phyloP scores from a whole-genome alignment of 2,888 invertebrate genomes.

The Agrilus biguttatus region DNA sequence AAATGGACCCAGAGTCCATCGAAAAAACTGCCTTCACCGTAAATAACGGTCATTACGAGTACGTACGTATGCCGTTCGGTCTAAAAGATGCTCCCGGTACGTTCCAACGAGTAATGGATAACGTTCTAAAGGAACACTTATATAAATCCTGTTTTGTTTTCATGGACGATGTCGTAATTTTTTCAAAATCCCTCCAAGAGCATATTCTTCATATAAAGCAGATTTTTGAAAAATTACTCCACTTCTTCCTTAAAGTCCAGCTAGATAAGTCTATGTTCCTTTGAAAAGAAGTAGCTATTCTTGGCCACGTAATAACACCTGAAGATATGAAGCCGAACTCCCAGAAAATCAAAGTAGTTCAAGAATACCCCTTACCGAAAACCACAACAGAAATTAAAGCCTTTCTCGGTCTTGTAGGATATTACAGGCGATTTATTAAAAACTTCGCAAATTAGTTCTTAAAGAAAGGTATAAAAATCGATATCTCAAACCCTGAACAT shows the following conservation, averaged over 20 bases:
- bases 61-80: too few relatives aligned
- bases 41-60: too few relatives aligned
- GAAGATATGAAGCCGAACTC: conserved; percentile 11
- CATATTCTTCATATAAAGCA: conserved; percentile 8
- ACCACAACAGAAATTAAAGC: conserved; percentile 5
- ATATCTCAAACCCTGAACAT: too few relatives aligned
- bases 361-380: conserved; percentile 4
- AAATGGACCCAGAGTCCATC: too few relatives aligned
- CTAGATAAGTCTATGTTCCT: conserved; percentile 4
- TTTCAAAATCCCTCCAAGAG: conserved; percentile 11
- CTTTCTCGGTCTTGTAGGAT: conserved; percentile 5
- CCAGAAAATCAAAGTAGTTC: conserved; percentile 1
- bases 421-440: conserved; percentile 4
- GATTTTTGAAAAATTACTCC: conserved; percentile 10
- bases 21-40: conserved; percentile 16
- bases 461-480: conserved; percentile 6
- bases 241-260: conserved; percentile 11
- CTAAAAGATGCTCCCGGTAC: conserved; percentile 15
- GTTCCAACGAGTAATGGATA: conserved; percentile 15
- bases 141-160: conserved; percentile 11
- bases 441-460: conserved; percentile 5
- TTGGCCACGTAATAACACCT: conserved; percentile 6
- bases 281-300: conserved; percentile 3
- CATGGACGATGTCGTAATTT: conserved; percentile 13
- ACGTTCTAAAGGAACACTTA: conserved; percentile 10